These are phyloP conservation scores for Caenorhabditis macrosperma DNA, from an alignment of 2,888 invertebrate species.

Conservation along the genomic window DNA sequence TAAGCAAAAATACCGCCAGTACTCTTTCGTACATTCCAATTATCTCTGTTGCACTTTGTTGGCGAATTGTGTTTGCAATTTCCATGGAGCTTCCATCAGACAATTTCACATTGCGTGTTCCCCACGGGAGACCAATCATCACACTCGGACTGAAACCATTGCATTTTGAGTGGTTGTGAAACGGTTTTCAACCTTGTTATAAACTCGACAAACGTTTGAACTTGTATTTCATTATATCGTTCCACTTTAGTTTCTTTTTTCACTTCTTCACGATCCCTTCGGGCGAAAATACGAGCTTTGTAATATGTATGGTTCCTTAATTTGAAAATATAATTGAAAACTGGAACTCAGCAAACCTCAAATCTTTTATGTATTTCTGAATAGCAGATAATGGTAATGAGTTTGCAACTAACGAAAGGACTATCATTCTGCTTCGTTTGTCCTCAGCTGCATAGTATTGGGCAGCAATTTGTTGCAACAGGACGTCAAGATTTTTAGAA, in stretches of 20 bases:
- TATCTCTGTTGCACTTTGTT: background rate
- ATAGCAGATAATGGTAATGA: background rate
- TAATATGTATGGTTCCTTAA: background rate
- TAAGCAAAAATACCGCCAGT: background rate
- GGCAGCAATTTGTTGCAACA: background rate
- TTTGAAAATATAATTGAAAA: too few relatives aligned
- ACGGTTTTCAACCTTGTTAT: background rate
- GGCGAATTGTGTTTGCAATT: background rate
- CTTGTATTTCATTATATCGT: background rate
- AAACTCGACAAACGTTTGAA: background rate
- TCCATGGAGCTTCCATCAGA: background rate
- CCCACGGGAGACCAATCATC: background rate
- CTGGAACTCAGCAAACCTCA: too few relatives aligned
- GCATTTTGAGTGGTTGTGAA: too few relatives aligned
- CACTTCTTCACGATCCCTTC: background rate
- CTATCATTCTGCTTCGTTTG: background rate
- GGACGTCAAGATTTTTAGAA: background rate
- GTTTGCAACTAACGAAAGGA: background rate
- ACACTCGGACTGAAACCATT: conserved; percentile 2
- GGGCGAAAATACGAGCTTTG: background rate
- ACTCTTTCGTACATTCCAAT: background rate
- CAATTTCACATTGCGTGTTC: background rate
- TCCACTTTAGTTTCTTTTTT: background rate
- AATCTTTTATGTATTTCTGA: background rate
- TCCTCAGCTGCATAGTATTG: conserved; percentile 2